Percentiles rank a stretch among this genome's conserved stretches.
phyloP scores from a whole-genome alignment of 2,113 vertebrate genomes.

The Misgurnus mizolepis region DNA sequence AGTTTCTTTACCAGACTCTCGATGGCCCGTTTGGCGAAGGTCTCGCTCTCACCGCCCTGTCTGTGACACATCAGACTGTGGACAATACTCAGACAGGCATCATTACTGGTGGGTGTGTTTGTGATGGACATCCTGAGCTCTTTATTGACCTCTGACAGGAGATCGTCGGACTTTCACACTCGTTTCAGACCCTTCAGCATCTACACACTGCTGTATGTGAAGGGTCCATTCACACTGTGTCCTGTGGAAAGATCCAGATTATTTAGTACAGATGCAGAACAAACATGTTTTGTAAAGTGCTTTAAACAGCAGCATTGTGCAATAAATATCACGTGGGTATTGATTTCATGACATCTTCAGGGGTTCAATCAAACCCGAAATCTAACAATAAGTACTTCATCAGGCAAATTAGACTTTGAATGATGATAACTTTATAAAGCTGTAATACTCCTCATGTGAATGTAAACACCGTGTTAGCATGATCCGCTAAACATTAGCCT shows the following conservation, averaged over 20 bases:
- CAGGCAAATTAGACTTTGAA: too few relatives aligned
- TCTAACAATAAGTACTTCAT: too few relatives aligned
- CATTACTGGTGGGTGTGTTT: conserved; percentile 95
- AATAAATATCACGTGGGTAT: too few relatives aligned
- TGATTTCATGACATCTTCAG: too few relatives aligned
- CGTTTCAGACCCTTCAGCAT: neutral
- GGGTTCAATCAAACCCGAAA: too few relatives aligned
- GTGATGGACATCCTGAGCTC: conserved; percentile 87
- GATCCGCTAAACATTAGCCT: neutral
- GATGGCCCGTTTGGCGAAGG: conserved; percentile 94
- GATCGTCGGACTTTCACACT: neutral
- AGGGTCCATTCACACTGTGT: conserved; percentile 20
- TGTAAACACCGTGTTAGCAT: conserved; percentile 32
- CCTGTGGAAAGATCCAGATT: neutral
- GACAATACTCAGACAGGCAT: conserved; percentile 97
- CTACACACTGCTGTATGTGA: neutral
- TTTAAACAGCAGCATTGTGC: too few relatives aligned
- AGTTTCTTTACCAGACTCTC: conserved; percentile 97
- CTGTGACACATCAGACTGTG: conserved; percentile 98
- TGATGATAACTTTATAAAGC: too few relatives aligned
- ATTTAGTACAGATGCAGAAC: neutral
- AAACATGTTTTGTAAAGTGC: too few relatives aligned
- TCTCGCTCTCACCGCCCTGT: conserved; percentile 96
- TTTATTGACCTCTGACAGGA: conserved; percentile 49
- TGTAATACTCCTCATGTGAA: neutral